A percentile compares a stretch with the other conserved stretches of the same genome.
Conservation (phyloP, 2,888 invertebrate genomes). For the Brachyopa scutellaris region DNA sequence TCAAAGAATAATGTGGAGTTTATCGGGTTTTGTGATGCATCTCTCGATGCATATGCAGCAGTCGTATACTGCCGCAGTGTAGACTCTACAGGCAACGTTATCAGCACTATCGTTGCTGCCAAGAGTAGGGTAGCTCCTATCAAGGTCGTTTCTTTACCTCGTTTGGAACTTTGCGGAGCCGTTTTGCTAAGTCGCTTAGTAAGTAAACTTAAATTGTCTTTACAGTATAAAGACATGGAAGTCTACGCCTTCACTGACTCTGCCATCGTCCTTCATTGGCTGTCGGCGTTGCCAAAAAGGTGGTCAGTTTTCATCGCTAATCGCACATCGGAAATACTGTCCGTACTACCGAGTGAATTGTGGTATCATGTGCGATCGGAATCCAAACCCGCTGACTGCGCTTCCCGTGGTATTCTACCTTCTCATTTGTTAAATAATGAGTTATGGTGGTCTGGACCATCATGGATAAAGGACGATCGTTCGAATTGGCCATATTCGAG, state of each 20-base stretch:
- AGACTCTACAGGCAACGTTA: not conserved
- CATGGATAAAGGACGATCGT: not conserved
- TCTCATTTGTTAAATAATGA: not conserved
- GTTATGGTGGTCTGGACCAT: not conserved
- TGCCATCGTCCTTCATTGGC: slow-evolving; percentile 1
- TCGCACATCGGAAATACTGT: slow-evolving; percentile 22
- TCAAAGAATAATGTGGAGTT: not conserved
- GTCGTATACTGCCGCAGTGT: slow-evolving; percentile 33
- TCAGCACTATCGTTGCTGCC: slow-evolving; percentile 12
- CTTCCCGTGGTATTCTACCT: slow-evolving; percentile 4
- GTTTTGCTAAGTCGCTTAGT: slow-evolving; percentile 30
- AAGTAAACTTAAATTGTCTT: slow-evolving; percentile 22
- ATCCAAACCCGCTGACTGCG: slow-evolving; percentile 18
- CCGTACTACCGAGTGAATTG: slow-evolving; percentile 20
- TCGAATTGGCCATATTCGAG: slow-evolving; percentile 1
- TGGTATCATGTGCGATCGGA: slow-evolving; percentile 5
- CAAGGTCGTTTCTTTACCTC: slow-evolving; percentile 41
- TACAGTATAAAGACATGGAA: not conserved
- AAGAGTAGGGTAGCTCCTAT: slow-evolving; percentile 48
- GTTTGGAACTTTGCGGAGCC: slow-evolving; percentile 52
- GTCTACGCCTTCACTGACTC: slow-evolving; percentile 5
- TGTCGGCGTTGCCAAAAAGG: not conserved
- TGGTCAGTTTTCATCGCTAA: slow-evolving; percentile 3
- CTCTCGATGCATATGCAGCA: slow-evolving; percentile 28
- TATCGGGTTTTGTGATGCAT: slow-evolving; percentile 43